Evolutionary conservation across 2,888 invertebrate genomes (phyloP).

Genomic region (Xestoiulus laeticollis): DNA sequence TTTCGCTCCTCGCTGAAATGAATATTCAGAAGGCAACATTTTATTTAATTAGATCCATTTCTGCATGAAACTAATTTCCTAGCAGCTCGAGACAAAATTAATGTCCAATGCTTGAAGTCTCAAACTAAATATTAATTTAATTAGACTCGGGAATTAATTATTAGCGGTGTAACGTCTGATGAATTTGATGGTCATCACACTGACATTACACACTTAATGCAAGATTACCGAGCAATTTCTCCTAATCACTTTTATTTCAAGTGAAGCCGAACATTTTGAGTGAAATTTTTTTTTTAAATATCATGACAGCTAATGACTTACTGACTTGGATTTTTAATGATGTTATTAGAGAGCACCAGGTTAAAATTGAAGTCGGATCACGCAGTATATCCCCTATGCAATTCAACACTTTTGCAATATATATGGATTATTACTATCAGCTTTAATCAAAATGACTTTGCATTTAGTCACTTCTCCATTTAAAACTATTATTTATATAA

Average conservation of each 20-base stretch:
- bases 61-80: neutral
- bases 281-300: neutral
- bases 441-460: too few species aligned
- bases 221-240: neutral
- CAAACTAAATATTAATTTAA: neutral
- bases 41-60: constrained; percentile 41
- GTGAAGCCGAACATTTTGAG: neutral
- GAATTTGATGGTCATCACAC: constrained; percentile 40
- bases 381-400: too few species aligned
- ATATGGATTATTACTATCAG: too few species aligned
- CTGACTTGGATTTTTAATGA: neutral
- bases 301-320: neutral
- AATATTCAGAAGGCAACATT: neutral
- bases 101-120: neutral
- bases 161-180: neutral
- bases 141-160: neutral
- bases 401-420: too few species aligned
- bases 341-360: neutral
- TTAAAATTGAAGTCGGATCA: too few species aligned
- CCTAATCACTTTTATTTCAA: neutral
- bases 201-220: neutral
- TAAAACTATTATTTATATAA: too few species aligned
- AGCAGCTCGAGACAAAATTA: neutral
- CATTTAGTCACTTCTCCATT: too few species aligned
- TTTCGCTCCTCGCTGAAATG: neutral